A percentile compares a stretch with the other conserved stretches of the same genome.
Evolutionary conservation across 2,113 vertebrate genomes (phyloP).

Genomic region (Silurus asotus): DNA sequence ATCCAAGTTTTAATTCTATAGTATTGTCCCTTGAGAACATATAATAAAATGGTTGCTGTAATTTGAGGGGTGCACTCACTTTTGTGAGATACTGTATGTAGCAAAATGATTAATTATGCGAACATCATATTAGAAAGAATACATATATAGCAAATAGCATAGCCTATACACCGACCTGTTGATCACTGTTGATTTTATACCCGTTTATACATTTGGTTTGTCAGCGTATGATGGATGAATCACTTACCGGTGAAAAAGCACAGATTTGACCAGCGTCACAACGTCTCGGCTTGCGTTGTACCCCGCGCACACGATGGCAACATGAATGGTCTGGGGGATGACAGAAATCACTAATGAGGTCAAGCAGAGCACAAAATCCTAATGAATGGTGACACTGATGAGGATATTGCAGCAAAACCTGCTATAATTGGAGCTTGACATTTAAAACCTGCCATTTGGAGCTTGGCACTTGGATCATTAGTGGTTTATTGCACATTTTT

Average conservation of each 20-base stretch:
- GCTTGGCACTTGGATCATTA: conserved; percentile 28
- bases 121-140: not conserved
- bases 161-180: not conserved
- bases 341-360: conserved; percentile 43
- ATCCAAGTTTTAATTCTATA: too few relatives aligned
- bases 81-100: not conserved
- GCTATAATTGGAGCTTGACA: conserved; percentile 30
- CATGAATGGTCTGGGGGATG: conserved; percentile 88
- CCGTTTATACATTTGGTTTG: not conserved
- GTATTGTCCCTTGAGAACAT: too few relatives aligned
- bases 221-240: not conserved
- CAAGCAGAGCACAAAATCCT: not conserved
- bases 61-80: too few relatives aligned
- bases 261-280: conserved; percentile 96
- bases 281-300: conserved; percentile 88
- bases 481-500: conserved; percentile 22
- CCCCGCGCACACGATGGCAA: conserved; percentile 90
- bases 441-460: conserved; percentile 39
- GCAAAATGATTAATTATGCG: not conserved
- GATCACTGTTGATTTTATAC: not conserved
- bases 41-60: too few relatives aligned
- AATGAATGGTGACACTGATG: conserved; percentile 22
- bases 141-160: not conserved
- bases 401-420: conserved; percentile 14
- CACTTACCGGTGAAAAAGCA: conserved; percentile 96